Percentiles rank a stretch among this genome's conserved stretches.
Evolutionary conservation across 2,113 vertebrate genomes (phyloP).

Genomic region (Centropristis striata): DNA sequence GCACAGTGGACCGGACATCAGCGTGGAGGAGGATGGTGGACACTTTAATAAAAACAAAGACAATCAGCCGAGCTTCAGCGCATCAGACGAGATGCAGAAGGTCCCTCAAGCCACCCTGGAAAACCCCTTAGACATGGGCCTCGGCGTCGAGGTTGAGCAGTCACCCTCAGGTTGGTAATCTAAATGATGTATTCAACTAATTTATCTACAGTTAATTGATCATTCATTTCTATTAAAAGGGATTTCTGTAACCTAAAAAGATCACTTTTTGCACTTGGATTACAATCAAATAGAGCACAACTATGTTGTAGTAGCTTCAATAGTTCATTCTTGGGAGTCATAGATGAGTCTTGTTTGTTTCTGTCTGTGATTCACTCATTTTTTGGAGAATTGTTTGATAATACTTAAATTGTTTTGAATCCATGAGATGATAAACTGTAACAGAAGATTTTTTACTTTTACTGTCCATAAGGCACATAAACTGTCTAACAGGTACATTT

Average conservation of each 20-base stretch:
- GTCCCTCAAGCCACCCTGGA: constrained; percentile 76
- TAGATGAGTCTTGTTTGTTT: neutral
- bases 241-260: too few species aligned
- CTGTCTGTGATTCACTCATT: neutral
- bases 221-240: neutral
- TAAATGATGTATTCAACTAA: neutral
- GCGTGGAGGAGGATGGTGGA: constrained; percentile 75
- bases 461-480: neutral
- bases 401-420: neutral
- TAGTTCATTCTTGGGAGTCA: neutral
- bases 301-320: neutral
- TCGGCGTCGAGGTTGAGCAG: constrained; percentile 71
- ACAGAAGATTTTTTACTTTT: neutral
- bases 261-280: neutral
- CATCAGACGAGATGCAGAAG: constrained; percentile 74
- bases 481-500: constrained; percentile 2
- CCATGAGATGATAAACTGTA: neutral
- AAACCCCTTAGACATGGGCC: constrained; percentile 73
- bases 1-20: constrained; percentile 55
- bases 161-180: constrained; percentile 76
- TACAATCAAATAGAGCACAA: neutral
- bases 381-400: neutral
- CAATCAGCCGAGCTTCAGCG: constrained; percentile 62
- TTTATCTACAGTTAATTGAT: neutral
- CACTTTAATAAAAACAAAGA: constrained; percentile 84